Conservation (phyloP, 1,140 invertebrate genomes). For the Coptotermes formosanus region DNA sequence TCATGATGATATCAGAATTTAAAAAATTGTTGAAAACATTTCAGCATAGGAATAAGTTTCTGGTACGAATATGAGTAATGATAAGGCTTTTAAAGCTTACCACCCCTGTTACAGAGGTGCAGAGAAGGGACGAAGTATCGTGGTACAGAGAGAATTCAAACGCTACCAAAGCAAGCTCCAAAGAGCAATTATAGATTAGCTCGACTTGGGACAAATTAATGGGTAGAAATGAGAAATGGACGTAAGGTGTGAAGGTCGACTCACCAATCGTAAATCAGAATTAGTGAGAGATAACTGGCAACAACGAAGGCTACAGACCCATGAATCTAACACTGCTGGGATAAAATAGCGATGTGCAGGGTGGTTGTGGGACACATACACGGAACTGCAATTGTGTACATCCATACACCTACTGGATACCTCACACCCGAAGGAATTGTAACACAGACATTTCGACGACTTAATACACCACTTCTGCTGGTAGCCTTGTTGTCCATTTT, state of each 20-base stretch:
- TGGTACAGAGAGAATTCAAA: neutral
- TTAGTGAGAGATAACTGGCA: slow-evolving; percentile 27
- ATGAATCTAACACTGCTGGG: neutral
- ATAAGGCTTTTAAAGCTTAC: neutral
- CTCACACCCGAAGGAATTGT: neutral
- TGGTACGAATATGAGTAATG: neutral
- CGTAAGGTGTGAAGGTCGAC: slow-evolving; percentile 22
- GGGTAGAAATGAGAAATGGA: slow-evolving; percentile 27
- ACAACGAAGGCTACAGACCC: neutral
- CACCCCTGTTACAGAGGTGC: neutral
- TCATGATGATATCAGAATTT: neutral
- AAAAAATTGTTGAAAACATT: neutral
- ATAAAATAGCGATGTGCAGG: neutral
- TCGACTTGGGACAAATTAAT: slow-evolving; percentile 26
- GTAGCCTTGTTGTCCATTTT: neutral
- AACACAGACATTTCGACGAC: neutral
- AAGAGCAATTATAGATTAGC: slow-evolving; percentile 28
- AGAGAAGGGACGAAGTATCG: neutral
- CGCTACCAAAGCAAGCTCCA: slow-evolving; percentile 14
- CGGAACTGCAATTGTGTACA: neutral
- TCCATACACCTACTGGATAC: neutral
- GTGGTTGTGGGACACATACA: neutral
- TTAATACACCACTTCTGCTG: neutral
- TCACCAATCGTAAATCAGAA: slow-evolving; percentile 25
- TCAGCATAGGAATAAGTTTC: neutral